Evolutionary conservation across 2,888 invertebrate species (phyloP).

Genomic region (Meiosimyza decipiens): DNA sequence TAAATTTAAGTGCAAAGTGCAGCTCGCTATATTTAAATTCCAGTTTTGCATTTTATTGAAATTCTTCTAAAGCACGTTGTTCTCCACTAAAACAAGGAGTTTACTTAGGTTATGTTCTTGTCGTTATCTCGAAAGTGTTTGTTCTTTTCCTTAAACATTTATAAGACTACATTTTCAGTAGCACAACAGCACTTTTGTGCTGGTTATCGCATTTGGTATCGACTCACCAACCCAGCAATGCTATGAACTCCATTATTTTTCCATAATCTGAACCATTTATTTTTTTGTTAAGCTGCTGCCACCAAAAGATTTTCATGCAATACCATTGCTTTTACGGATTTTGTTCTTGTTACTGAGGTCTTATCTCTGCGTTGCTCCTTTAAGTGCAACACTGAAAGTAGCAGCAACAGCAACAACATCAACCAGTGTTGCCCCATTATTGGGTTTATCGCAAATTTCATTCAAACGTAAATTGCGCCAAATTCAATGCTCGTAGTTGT

Average conservation of each 20-base stretch:
- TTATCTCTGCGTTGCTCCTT: constrained; percentile 20
- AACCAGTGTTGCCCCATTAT: constrained; percentile 26
- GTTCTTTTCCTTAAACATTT: no score
- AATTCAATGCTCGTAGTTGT: constrained; percentile 20
- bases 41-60: no score
- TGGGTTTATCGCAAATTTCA: constrained; percentile 29
- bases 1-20: no score
- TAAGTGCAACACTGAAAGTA: background rate
- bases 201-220: no score
- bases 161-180: no score
- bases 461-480: constrained; percentile 24
- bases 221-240: no score
- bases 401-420: background rate
- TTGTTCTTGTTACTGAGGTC: background rate
- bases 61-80: no score
- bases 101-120: no score
- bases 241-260: constrained; percentile 36
- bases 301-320: background rate
- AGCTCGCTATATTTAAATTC: no score
- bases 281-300: background rate
- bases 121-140: no score
- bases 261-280: constrained; percentile 34
- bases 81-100: no score
- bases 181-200: no score
- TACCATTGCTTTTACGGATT: background rate